Percentiles rank a stretch among this genome's conserved stretches.
Conservation (phyloP, 2,797 vertebrate genomes). For the Gymnopithys bicolor region DNA sequence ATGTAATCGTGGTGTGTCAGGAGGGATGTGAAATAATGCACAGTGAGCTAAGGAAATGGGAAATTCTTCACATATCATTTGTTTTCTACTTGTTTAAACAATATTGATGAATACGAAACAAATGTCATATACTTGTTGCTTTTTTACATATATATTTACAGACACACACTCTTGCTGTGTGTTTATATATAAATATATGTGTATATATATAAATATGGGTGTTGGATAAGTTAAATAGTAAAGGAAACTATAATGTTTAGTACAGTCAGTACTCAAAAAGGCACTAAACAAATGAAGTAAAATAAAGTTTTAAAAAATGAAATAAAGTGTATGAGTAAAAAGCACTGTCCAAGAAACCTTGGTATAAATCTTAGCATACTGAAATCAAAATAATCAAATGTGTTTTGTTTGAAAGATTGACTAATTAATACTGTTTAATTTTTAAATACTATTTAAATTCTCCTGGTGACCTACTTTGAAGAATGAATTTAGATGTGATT, state of each 20-base stretch:
- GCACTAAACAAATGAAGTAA: neutral
- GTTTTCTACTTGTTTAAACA: neutral
- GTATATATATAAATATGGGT: neutral
- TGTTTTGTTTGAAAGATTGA: neutral
- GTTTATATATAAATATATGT: neutral
- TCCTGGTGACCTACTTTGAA: neutral
- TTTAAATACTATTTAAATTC: neutral
- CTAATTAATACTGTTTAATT: neutral
- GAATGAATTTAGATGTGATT: neutral
- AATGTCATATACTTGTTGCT: neutral
- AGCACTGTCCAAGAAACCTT: neutral
- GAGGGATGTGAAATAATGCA: neutral
- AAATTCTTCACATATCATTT: neutral
- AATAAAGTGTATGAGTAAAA: neutral
- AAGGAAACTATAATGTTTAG: neutral
- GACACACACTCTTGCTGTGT: neutral
- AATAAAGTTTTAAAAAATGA: neutral
- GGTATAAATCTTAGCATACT: neutral
- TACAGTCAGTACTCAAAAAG: neutral
- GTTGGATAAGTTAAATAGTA: neutral
- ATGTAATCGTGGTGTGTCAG: accelerated
- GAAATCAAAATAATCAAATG: neutral
- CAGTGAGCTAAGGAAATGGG: neutral
- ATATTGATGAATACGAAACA: neutral
- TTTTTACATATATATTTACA: no score